These are phyloP conservation scores for Coluber constrictor DNA, from an alignment of 2,797 vertebrate species.

Conservation along the genomic window DNA sequence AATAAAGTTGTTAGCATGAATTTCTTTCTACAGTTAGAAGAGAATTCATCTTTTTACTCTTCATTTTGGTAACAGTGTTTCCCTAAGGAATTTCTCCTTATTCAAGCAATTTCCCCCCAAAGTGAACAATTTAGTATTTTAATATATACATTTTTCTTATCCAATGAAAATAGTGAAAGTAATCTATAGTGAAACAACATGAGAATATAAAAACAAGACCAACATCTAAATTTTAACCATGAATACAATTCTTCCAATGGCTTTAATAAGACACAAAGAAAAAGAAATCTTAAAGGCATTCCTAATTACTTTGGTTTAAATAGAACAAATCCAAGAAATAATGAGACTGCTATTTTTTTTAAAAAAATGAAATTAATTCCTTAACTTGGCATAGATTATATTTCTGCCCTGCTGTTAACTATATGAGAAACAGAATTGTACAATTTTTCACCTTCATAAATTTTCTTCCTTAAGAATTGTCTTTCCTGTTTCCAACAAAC, in stretches of 20 bases:
- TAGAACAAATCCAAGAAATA: not conserved
- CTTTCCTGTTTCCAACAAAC: constrained; percentile 52
- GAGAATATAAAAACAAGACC: not conserved
- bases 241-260: not conserved
- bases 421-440: not conserved
- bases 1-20: not conserved
- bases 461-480: constrained; percentile 15
- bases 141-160: not conserved
- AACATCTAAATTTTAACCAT: not conserved
- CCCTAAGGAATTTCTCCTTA: not conserved
- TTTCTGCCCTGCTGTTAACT: not conserved
- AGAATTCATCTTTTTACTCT: not conserved
- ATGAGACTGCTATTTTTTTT: not conserved
- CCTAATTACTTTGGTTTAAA: not conserved
- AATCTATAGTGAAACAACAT: not conserved
- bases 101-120: not conserved
- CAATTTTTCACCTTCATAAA: not conserved
- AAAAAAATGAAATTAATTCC: not conserved
- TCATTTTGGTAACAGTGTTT: not conserved
- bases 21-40: not conserved
- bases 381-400: not conserved
- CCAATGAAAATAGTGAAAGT: not conserved
- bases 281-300: not conserved
- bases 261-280: not conserved
- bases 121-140: not conserved